Evolutionary conservation across 2,888 invertebrate genomes (phyloP), one percentile per base, ranked within the genome.

Genomic region (Trissoscelio sp.): DNA sequence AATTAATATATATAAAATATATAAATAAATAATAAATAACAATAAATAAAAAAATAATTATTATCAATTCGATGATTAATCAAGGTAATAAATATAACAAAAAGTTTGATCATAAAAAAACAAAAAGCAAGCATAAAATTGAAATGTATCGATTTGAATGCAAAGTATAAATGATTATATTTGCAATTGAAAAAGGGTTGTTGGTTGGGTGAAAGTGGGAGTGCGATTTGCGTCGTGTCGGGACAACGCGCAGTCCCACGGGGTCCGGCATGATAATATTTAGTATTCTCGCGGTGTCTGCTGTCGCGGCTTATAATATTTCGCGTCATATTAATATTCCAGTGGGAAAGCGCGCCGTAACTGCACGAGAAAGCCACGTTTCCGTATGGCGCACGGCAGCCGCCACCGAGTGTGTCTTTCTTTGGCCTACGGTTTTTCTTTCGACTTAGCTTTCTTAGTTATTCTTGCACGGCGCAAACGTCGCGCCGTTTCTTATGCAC

Each of bases 251-350:
- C n/a, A 46, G 70, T 78, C 70, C 78, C 73, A 22, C 62, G 34
- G 72, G 82, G 79, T 78, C 82, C 82, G 58, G 70, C 39, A 55
- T 87, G 87, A 89, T 89, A 89, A 89, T 90, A 90, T 90, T 90
- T 89, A 89, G 90, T 90, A 91, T 90, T 91, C 90, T 90, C 89
- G 84, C 82, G 85, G 86, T 87, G 90, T 88, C 84, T 83, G 86
- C 89, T 90, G 90, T 91, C 91, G 90, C 87, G 90, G 90, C 89
- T 91, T 90, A 91, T 91, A 90, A 91, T 91, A 91, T 91, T 91
- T 90, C 88, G 89, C 90, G 89, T 90, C 90, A 89, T 89, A 91
- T 91, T 91, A 91, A 91, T 91, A 91, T 91, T 91, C 91, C 89
- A 88, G 86, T 84, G 90, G 88, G 88, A 91, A 87, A 79, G 82